Conservation (phyloP, 35 echinoderm and acorn worm genomes). For the Lytechinus variegatus region DNA sequence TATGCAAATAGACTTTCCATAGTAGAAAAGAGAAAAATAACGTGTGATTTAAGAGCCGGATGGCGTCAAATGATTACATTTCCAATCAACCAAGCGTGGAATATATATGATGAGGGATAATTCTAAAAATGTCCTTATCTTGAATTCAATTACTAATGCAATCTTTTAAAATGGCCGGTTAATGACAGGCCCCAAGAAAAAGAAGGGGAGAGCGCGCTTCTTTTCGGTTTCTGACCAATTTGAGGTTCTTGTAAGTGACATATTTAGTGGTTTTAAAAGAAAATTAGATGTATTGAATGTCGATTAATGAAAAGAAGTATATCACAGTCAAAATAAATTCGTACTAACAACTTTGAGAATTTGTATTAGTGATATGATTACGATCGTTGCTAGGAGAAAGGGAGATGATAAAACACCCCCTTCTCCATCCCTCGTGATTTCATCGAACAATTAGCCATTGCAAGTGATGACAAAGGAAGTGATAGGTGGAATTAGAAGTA, state of each 20-base stretch:
- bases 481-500: neutral
- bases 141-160: conserved; percentile 20
- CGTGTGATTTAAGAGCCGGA: conserved; percentile 17
- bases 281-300: too few relatives aligned
- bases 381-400: neutral
- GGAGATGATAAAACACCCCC: neutral
- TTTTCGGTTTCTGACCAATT: neutral
- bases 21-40: neutral
- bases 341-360: neutral
- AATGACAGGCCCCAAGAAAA: neutral
- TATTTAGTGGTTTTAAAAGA: neutral
- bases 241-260: neutral
- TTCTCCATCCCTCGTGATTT: neutral
- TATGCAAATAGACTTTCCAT: neutral
- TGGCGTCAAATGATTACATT: conserved; percentile 12
- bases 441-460: neutral
- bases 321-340: neutral
- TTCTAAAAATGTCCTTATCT: neutral
- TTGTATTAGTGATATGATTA: neutral
- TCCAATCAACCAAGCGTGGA: conserved; percentile 9
- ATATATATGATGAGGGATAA: conserved; percentile 20
- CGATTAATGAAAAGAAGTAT: neutral
- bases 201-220: neutral
- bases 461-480: neutral
- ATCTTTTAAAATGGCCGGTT: neutral